phyloP scores from a whole-genome alignment of 2,888 invertebrate species.

The Oscheius sp. region DNA sequence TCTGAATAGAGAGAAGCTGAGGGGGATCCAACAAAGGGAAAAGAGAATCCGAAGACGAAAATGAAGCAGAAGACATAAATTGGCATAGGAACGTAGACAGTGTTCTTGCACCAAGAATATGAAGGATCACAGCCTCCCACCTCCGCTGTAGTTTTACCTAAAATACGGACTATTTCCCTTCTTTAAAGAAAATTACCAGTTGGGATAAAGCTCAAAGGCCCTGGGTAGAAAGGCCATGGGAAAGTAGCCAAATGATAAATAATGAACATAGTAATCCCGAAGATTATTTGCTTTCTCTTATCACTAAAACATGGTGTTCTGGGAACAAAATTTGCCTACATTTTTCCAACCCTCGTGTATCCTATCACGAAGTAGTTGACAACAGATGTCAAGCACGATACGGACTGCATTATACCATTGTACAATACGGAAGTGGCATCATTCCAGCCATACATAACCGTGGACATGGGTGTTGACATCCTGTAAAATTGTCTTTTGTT shows the following conservation, averaged over 20 bases:
- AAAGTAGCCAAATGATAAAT: conserved; percentile 50
- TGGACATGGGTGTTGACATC: conserved; percentile 55
- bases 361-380: conserved; percentile 50
- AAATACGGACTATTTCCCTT: background rate
- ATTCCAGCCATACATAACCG: conserved; percentile 57
- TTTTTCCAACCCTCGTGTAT: conserved; percentile 50
- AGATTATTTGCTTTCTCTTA: conserved; percentile 49
- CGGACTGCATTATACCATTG: conserved; percentile 56
- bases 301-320: conserved; percentile 36
- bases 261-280: conserved; percentile 47
- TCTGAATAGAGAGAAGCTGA: conserved; percentile 51
- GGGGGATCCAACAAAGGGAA: conserved; percentile 52
- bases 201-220: conserved; percentile 51
- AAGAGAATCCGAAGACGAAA: conserved; percentile 51
- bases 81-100: conserved; percentile 47
- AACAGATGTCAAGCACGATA: conserved; percentile 53
- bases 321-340: conserved; percentile 38
- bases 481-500: conserved; percentile 29
- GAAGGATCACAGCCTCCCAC: conserved; percentile 48
- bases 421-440: conserved; percentile 51
- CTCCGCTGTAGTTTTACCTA: conserved; percentile 43
- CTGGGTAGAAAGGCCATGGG: conserved; percentile 57
- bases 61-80: conserved; percentile 47
- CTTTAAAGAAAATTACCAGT: background rate
- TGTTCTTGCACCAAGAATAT: conserved; percentile 50